Evolutionary conservation across 35 echinoderm and acorn worm species (phyloP), one percentile per base, ranked within the genome.

Genomic region (Heliocidaris tuberculata): DNA sequence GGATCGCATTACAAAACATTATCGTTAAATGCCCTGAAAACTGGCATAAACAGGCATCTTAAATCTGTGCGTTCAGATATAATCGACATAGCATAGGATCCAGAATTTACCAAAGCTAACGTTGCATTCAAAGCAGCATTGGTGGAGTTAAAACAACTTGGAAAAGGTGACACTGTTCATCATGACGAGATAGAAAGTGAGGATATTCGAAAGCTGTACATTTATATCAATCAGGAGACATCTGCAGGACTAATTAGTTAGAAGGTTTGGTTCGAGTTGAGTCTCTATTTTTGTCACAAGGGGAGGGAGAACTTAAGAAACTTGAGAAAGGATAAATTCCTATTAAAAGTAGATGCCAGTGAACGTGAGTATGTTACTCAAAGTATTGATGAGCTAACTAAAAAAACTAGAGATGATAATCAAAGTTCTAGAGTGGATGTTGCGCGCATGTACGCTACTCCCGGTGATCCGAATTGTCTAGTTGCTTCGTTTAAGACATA

Each of bases 391-490:
- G 90, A 92, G 29, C 50, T 92, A 92, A 92, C 90, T 47, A 92
- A 92, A 56, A n/a, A 92, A 92, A 92, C 90, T 17, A 92, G 90
- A 92, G 90, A 92, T 21, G 90, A 92, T 56, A 92, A 92, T 56
- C 90, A 48, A 92, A 56, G 50, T 92, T 47, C 31, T 56, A 92
- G 90, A 92, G 90, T 92, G 29, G 90, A 92, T 92, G 90, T 13
- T 30, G 90, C 47, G 11, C 85, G 93, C 21, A 97, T 97, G 96
- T 96, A 96, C 31, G 93, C 89, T 19, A 93, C 91, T 11, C 86
- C 86, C 5, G 85, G 56, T 47, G 90, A 90, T 31, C 86, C 49
- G 48, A 88, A 54, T 59, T 97, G 96, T 31, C 96, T 93, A 56
- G 94, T 97, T 12, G 31, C 92, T 30, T 90, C 88, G 1, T 90